Evolutionary conservation across 2,888 invertebrate species (phyloP).

Genomic region (Alloplasta piceator): DNA sequence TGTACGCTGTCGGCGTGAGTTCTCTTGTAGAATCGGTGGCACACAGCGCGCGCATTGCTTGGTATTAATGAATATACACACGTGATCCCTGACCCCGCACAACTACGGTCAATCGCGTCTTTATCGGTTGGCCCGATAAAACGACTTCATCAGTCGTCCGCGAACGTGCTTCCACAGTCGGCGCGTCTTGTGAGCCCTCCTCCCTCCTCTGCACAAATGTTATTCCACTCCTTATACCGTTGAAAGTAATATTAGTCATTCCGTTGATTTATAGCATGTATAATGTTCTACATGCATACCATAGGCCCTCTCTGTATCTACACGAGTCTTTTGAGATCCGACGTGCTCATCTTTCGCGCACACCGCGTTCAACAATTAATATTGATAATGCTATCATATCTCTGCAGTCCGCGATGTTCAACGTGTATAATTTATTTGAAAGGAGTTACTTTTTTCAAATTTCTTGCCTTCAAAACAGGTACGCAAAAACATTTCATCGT

Average conservation of each 20-base stretch:
- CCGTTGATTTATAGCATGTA: conserved; percentile 56
- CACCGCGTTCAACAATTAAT: conserved; percentile 41
- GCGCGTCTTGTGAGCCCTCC: conserved; percentile 41
- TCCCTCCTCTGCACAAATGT: conserved; percentile 10
- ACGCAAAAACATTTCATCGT: too few relatives aligned
- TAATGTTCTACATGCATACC: conserved; percentile 21
- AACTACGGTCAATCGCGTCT: conserved; percentile 60
- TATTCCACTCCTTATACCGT: conserved; percentile 32
- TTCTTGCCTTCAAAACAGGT: too few relatives aligned
- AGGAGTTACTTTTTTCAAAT: too few relatives aligned
- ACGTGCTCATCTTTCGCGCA: conserved; percentile 23
- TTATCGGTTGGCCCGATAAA: conserved; percentile 63
- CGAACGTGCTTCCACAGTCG: conserved; percentile 31
- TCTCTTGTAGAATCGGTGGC: conserved; percentile 70
- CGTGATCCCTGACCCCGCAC: conserved; percentile 68
- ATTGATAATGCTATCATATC: conserved; percentile 33
- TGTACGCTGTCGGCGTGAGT: conserved; percentile 60
- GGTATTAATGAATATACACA: conserved; percentile 76
- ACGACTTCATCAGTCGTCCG: conserved; percentile 59
- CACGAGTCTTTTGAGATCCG: background rate
- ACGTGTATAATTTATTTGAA: background rate
- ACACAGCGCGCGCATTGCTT: conserved; percentile 67
- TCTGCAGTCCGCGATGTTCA: background rate
- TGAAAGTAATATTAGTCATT: conserved; percentile 53
- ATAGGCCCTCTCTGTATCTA: background rate